These are phyloP conservation scores for Andrena cerasifolii DNA, from an alignment of 1,140 invertebrate genomes.

Conservation along the genomic window DNA sequence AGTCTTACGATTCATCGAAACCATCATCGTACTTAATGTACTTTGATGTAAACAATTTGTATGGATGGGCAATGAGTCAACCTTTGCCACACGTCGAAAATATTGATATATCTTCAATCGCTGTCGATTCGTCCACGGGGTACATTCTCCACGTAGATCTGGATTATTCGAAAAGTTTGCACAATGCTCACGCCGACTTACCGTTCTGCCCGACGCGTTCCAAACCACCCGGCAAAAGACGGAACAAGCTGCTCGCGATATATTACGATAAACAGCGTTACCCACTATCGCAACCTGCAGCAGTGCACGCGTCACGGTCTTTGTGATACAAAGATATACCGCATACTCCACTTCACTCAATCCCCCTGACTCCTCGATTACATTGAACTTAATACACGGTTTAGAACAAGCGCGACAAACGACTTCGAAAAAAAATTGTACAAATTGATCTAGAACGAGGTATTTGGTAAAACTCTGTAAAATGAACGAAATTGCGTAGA, in stretches of 20 bases:
- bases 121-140: not conserved
- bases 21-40: no score
- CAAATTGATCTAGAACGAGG: not conserved
- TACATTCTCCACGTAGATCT: no score
- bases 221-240: not conserved
- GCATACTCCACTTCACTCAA: not conserved
- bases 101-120: not conserved
- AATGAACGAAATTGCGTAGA: not conserved
- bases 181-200: no score
- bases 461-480: not conserved
- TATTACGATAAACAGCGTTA: not conserved
- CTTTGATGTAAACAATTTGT: no score
- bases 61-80: not conserved
- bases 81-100: not conserved
- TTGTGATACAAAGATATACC: not conserved
- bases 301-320: not conserved
- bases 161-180: no score
- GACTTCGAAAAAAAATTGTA: conserved; percentile 2
- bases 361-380: not conserved
- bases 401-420: not conserved
- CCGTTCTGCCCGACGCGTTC: not conserved
- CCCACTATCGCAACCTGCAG: not conserved
- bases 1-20: no score
- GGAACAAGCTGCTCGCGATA: not conserved
- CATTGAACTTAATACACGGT: not conserved